phyloP scores from a whole-genome alignment of 2,888 invertebrate species.

The Trichogramma evanescens region DNA sequence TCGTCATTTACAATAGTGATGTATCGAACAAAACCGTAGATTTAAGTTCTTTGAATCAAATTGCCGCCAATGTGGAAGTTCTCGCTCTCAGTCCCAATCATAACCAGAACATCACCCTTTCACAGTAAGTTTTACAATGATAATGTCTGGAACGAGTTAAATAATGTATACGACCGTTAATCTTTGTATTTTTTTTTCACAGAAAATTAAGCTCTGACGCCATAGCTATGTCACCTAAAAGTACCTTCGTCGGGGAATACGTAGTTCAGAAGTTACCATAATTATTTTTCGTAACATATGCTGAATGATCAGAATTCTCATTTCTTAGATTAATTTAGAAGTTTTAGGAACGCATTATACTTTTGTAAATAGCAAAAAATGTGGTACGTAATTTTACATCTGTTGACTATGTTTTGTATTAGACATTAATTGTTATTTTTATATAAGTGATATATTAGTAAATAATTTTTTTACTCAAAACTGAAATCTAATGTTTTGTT shows the following conservation, averaged over 20 bases:
- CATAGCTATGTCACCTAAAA: slow-evolving; percentile 57
- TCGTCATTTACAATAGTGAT: slow-evolving; percentile 65
- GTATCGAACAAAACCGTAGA: slow-evolving; percentile 50
- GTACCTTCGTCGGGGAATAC: slow-evolving; percentile 48
- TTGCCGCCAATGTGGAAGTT: slow-evolving; percentile 59
- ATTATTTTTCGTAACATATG: no score
- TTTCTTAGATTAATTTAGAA: no score
- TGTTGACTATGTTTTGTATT: no score
- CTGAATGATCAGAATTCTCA: no score
- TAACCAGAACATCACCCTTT: slow-evolving; percentile 28
- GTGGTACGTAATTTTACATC: no score
- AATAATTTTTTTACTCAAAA: not conserved
- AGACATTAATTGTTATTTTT: no score
- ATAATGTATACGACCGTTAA: slow-evolving; percentile 1
- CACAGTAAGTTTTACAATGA: slow-evolving; percentile 15
- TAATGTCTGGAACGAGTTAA: slow-evolving; percentile 4
- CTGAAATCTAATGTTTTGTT: not conserved
- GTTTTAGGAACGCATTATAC: no score
- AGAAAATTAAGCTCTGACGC: slow-evolving; percentile 52
- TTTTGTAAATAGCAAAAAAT: no score
- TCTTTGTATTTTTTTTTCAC: slow-evolving; percentile 17
- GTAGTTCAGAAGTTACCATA: no score
- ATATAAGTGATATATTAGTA: no score
- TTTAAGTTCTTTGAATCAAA: slow-evolving; percentile 49
- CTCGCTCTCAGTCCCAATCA: slow-evolving; percentile 54